phyloP scores from a whole-genome alignment of 1,140 invertebrate genomes.

The Orius insidiosus region DNA sequence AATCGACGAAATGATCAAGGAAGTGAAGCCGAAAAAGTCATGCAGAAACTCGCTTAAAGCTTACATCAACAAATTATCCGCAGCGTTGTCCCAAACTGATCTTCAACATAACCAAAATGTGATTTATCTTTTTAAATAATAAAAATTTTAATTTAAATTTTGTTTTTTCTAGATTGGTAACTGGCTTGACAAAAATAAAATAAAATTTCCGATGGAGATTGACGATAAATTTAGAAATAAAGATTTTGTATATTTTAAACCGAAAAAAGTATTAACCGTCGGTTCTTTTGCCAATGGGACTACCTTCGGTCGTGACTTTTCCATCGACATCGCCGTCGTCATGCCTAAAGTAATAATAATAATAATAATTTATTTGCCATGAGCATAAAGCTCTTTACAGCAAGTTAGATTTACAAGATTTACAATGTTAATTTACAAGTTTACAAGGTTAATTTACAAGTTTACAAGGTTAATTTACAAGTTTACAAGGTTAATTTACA shows the following conservation, averaged over 20 bases:
- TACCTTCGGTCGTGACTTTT: slow-evolving; percentile 38
- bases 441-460: no score
- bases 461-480: no score
- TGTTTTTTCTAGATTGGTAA: neutral
- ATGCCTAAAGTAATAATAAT: slow-evolving; percentile 36
- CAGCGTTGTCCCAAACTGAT: no score
- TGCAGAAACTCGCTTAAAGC: slow-evolving; percentile 36
- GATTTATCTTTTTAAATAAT: no score
- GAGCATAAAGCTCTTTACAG: no score
- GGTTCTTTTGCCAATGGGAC: slow-evolving; percentile 45
- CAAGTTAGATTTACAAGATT: no score
- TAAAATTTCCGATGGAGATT: slow-evolving; percentile 23
- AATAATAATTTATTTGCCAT: no score
- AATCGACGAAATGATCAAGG: slow-evolving; percentile 59
- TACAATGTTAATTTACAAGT: no score
- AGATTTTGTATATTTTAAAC: slow-evolving; percentile 39
- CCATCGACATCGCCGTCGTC: slow-evolving; percentile 44
- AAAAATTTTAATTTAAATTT: no score
- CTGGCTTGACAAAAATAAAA: slow-evolving; percentile 20
- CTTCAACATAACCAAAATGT: no score
- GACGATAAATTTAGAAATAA: slow-evolving; percentile 21
- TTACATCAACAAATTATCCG: slow-evolving; percentile 24
- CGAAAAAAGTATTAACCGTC: slow-evolving; percentile 35
- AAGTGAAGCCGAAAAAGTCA: slow-evolving; percentile 52
- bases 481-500: no score